Evolutionary conservation across 1,140 invertebrate genomes (phyloP).

Genomic region (Bombus superbus): DNA sequence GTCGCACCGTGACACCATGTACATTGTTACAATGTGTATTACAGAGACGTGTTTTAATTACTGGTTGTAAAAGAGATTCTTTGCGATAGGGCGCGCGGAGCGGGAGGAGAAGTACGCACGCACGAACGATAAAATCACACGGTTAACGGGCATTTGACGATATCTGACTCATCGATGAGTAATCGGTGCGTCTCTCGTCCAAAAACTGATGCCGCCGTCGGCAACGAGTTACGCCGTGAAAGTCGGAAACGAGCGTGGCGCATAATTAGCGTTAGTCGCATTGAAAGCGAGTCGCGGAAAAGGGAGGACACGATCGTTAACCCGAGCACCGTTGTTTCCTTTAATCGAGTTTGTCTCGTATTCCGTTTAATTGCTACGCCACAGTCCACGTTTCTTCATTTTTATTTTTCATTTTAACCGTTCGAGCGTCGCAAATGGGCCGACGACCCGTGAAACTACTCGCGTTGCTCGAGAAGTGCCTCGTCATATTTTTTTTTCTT

Average conservation of each 20-base stretch:
- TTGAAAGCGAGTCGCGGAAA: constrained; percentile 25
- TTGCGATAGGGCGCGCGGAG: background rate
- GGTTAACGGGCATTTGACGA: constrained; percentile 56
- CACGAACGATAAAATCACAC: constrained; percentile 34
- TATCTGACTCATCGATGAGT: constrained; percentile 65
- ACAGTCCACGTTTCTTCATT: background rate
- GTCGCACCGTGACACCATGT: background rate
- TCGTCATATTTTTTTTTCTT: background rate
- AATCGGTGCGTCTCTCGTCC: constrained; percentile 43
- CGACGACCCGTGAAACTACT: no score
- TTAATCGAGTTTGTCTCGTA: constrained; percentile 3
- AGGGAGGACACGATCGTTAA: constrained; percentile 32
- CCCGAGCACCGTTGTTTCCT: background rate
- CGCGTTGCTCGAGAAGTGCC: background rate
- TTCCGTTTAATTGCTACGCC: background rate
- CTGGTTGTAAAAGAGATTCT: background rate
- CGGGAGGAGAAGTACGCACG: background rate
- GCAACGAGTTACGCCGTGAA: background rate
- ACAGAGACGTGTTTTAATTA: constrained; percentile 21
- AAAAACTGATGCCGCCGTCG: background rate
- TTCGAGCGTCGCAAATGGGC: background rate
- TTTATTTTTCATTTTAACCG: background rate
- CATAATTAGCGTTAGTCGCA: constrained; percentile 41
- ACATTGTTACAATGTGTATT: constrained; percentile 9
- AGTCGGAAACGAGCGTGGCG: constrained; percentile 16